Conservation (phyloP, 2,113 vertebrate genomes). For the Eretmochelys imbricata region DNA sequence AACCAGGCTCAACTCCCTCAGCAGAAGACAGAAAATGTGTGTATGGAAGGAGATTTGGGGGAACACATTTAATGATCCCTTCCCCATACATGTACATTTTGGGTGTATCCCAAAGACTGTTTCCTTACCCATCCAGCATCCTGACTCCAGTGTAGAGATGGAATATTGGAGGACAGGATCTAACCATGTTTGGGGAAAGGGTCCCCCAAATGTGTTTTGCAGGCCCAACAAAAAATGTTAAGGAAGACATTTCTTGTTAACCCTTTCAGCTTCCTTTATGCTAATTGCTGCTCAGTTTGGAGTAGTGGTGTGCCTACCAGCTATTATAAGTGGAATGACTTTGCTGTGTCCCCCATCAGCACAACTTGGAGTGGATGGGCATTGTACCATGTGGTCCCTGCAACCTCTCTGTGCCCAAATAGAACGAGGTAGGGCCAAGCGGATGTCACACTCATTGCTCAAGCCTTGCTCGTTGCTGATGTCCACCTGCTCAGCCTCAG, state of each 20-base stretch:
- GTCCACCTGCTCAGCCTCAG: neutral
- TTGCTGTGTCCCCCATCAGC: neutral
- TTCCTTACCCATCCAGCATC: neutral
- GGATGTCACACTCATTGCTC: neutral
- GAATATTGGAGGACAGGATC: neutral
- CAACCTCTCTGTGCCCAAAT: neutral
- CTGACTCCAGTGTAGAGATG: neutral
- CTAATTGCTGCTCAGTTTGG: neutral
- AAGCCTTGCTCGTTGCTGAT: neutral
- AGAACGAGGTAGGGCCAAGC: neutral
- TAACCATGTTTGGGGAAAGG: neutral
- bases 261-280: neutral
- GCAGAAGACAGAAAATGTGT: neutral
- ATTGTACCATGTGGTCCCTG: neutral
- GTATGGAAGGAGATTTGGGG: neutral
- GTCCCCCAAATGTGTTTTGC: neutral
- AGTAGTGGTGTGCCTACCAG: neutral
- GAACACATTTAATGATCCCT: neutral
- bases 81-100: neutral
- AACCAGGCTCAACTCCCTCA: neutral
- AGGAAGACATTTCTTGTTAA: neutral
- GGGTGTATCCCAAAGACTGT: neutral
- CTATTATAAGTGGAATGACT: neutral
- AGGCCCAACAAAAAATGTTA: neutral
- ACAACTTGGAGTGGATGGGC: neutral